These are phyloP conservation scores for Metacarcinus magister DNA, from an alignment of 2,888 invertebrate species.

Conservation along the genomic window DNA sequence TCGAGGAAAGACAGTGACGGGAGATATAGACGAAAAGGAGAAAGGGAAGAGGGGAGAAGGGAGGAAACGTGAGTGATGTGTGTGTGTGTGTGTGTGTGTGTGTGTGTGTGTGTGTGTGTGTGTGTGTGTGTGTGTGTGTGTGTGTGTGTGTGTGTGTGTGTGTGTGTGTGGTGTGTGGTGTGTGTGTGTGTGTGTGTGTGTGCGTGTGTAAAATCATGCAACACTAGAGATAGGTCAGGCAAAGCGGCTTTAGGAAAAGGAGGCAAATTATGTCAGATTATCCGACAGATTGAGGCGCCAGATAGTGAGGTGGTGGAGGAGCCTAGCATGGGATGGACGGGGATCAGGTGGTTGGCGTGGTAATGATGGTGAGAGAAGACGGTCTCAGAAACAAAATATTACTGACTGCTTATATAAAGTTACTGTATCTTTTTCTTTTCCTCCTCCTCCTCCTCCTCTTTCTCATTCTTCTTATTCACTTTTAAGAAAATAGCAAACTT, in stretches of 20 bases:
- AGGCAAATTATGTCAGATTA: background rate
- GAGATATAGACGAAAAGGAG: background rate
- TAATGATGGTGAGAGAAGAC: background rate
- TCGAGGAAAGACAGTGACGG: no score
- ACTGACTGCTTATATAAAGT: background rate
- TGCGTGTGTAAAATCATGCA: background rate
- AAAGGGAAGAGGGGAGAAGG: background rate
- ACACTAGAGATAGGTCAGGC: background rate
- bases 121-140: conserved; percentile 26
- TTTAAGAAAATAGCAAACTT: no score
- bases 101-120: conserved; percentile 26
- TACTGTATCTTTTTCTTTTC: background rate
- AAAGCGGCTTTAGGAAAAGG: background rate
- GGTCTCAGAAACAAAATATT: background rate
- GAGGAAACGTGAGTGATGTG: background rate
- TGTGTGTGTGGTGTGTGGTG: background rate
- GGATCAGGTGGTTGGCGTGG: background rate
- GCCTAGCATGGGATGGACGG: background rate
- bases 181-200: background rate
- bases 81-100: background rate
- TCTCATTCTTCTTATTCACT: background rate
- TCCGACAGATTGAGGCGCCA: background rate
- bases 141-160: conserved; percentile 13
- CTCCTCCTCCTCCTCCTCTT: background rate
- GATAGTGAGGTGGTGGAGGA: background rate